Evolutionary conservation across 2,888 invertebrate species (phyloP).

Genomic region (Meteorus cinctellus): DNA sequence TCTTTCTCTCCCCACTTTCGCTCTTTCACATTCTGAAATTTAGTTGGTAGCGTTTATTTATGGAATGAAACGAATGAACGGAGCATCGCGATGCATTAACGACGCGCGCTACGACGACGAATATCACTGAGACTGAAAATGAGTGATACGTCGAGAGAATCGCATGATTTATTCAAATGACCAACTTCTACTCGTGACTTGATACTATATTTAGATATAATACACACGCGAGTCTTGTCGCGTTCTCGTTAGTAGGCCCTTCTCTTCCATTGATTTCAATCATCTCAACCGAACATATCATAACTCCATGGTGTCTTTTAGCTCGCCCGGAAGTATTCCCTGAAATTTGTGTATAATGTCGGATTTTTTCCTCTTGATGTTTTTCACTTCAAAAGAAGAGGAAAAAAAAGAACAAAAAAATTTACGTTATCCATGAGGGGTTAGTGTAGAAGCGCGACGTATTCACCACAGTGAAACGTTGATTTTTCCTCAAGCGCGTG

Average conservation of each 20-base stretch:
- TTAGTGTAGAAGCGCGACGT: slow-evolving; percentile 39
- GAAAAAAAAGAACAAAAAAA: slow-evolving; percentile 31
- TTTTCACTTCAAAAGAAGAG: slow-evolving; percentile 40
- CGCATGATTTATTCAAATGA: slow-evolving; percentile 59
- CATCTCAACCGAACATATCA: slow-evolving; percentile 7
- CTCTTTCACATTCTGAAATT: slow-evolving; percentile 13
- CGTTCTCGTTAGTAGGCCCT: slow-evolving; percentile 45
- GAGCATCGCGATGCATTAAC: slow-evolving; percentile 45
- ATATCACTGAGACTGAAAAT: slow-evolving; percentile 50
- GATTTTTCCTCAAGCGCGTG: slow-evolving; percentile 51
- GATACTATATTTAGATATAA: slow-evolving; percentile 47
- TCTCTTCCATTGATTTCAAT: slow-evolving; percentile 19
- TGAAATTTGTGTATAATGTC: neutral
- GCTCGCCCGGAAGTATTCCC: slow-evolving; percentile 5
- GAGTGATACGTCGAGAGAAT: slow-evolving; percentile 63
- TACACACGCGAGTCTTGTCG: neutral
- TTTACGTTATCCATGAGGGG: slow-evolving; percentile 43
- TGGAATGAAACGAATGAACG: slow-evolving; percentile 35
- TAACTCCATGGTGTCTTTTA: neutral
- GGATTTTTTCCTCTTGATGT: slow-evolving; percentile 28
- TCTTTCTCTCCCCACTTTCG: neutral
- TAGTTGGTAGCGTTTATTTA: slow-evolving; percentile 22
- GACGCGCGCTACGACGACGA: slow-evolving; percentile 32
- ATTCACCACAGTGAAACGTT: slow-evolving; percentile 44
- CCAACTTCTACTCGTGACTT: slow-evolving; percentile 46